These are phyloP conservation scores for Myripristis murdjan DNA, from an alignment of 2,797 vertebrate species.

Conservation along the genomic window DNA sequence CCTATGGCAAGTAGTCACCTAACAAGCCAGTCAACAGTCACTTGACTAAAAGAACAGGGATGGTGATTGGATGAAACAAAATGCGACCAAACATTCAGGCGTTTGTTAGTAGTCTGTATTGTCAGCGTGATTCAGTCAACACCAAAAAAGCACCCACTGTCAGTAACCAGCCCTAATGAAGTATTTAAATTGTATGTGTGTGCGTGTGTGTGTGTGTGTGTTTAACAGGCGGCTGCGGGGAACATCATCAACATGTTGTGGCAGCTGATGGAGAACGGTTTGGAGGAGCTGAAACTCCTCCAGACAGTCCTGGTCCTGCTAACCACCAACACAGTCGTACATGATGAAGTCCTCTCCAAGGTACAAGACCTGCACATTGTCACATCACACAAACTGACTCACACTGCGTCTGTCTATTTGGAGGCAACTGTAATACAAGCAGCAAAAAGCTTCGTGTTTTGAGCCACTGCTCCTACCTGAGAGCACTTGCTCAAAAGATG, in stretches of 20 bases:
- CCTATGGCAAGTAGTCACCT: no score
- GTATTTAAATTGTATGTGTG: no score
- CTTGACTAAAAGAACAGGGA: no score
- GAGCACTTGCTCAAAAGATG: no score
- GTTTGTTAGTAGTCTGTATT: no score
- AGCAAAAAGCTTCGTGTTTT: no score
- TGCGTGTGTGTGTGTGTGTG: neutral
- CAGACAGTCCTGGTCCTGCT: slow-evolving; percentile 98
- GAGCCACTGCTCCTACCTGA: no score
- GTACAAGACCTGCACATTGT: slow-evolving; percentile 38
- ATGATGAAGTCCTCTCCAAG: slow-evolving; percentile 88
- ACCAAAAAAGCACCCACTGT: neutral
- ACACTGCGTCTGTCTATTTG: slow-evolving; percentile 9
- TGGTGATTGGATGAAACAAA: no score
- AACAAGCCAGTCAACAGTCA: no score
- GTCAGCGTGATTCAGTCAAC: no score
- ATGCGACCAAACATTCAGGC: no score
- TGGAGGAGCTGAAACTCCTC: slow-evolving; percentile 97
- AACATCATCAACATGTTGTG: slow-evolving; percentile 99
- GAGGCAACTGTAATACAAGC: no score
- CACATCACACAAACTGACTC: neutral
- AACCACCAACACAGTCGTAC: slow-evolving; percentile 98
- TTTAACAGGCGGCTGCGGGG: slow-evolving; percentile 92
- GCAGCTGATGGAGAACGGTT: slow-evolving; percentile 99
- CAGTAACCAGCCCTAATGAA: neutral